These are phyloP conservation scores for Eupeodes corollae DNA, from an alignment of 1,140 invertebrate genomes.

Conservation along the genomic window DNA sequence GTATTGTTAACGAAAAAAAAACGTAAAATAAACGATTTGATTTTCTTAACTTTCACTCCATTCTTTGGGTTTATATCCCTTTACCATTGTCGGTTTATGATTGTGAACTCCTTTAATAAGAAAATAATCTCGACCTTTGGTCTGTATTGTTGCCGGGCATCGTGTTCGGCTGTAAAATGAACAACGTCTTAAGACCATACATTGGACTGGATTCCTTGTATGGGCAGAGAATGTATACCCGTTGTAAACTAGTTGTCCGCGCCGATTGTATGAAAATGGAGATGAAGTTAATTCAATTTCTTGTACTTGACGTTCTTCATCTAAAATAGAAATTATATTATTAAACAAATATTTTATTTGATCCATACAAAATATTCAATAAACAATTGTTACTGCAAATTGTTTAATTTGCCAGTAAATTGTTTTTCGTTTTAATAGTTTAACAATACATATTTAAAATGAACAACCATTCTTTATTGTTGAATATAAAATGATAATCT, in stretches of 20 bases:
- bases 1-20: too few species aligned
- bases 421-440: too few species aligned
- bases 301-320: too few species aligned
- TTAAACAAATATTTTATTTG: too few species aligned
- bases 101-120: constrained; percentile 15
- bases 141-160: constrained; percentile 17
- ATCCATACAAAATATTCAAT: too few species aligned
- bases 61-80: constrained; percentile 16
- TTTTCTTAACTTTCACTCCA: neutral
- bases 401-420: too few species aligned
- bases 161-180: constrained; percentile 14
- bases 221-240: constrained; percentile 17
- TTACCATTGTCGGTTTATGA: constrained; percentile 16
- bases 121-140: constrained; percentile 15
- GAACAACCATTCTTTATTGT: too few species aligned
- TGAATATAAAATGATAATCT: too few species aligned
- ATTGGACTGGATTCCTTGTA: constrained; percentile 10
- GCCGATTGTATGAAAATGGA: constrained; percentile 16
- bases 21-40: constrained; percentile 5
- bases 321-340: neutral
- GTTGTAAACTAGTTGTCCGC: constrained; percentile 23
- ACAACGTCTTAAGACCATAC: constrained; percentile 24
- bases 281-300: too few species aligned
- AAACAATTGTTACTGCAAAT: too few species aligned
- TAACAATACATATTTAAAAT: too few species aligned